phyloP scores from a whole-genome alignment of 2,113 vertebrate genomes.

The Cottus gobio region DNA sequence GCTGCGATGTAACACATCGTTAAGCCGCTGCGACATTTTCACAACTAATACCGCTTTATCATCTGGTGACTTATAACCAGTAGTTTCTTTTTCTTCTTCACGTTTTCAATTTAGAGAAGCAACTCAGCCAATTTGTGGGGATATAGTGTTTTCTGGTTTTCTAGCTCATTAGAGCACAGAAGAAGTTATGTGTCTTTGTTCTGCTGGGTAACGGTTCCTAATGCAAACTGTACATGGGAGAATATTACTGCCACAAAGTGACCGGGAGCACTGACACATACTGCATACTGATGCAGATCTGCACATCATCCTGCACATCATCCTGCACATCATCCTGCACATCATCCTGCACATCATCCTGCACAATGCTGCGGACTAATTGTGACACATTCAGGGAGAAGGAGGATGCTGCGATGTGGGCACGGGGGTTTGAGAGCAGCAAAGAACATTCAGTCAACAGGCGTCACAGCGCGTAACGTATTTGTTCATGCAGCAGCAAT shows the following conservation, averaged over 20 bases:
- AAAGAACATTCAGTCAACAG: conserved; percentile 41
- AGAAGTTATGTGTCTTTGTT: background rate
- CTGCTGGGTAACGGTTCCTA: background rate
- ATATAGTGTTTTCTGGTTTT: background rate
- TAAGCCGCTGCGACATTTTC: conserved; percentile 27
- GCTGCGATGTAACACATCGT: conserved; percentile 8
- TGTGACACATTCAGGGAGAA: conserved; percentile 10
- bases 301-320: background rate
- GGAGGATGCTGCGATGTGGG: conserved; percentile 12
- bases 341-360: background rate
- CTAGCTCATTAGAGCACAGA: conserved; percentile 30
- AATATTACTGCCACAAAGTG: background rate
- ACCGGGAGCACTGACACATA: background rate
- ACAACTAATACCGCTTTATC: conserved; percentile 12
- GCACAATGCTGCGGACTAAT: background rate
- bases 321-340: no score
- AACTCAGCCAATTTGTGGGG: background rate
- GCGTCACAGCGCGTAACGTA: conserved; percentile 39
- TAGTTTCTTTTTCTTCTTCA: conserved; percentile 21
- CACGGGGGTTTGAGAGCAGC: conserved; percentile 9
- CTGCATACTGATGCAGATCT: conserved; percentile 26
- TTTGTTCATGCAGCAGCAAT: conserved; percentile 30
- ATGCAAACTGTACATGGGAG: background rate
- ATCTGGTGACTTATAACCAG: conserved; percentile 1
- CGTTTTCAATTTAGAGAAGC: conserved; percentile 13